Conservation (phyloP, 2,113 vertebrate genomes). For the Gadus macrocephalus region DNA sequence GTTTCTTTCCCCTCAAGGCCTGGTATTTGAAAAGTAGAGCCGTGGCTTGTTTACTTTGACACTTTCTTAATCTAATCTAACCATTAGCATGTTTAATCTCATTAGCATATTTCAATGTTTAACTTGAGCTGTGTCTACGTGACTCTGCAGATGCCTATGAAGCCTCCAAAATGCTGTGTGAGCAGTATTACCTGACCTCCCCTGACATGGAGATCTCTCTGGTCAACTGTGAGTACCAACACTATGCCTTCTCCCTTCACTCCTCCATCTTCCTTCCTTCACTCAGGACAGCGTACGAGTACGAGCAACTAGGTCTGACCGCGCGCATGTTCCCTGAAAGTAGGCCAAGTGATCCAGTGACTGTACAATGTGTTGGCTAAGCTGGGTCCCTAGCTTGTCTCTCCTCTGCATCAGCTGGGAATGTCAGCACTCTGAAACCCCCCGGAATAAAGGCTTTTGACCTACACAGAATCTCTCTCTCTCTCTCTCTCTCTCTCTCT, state of each 20-base stretch:
- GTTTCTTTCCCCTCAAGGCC: constrained; percentile 13
- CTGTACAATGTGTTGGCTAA: constrained; percentile 20
- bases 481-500: too few relatives aligned
- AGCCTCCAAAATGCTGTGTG: constrained; percentile 90
- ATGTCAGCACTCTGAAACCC: constrained; percentile 4
- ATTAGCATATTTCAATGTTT: background rate
- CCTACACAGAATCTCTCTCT: background rate
- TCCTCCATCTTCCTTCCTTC: background rate
- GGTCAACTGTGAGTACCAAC: constrained; percentile 82
- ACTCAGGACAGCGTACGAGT: too few relatives aligned
- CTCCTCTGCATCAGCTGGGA: constrained; percentile 20
- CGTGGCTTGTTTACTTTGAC: too few relatives aligned
- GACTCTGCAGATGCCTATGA: constrained; percentile 85
- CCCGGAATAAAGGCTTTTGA: background rate
- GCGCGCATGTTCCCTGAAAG: background rate
- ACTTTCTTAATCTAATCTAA: too few relatives aligned
- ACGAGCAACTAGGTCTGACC: too few relatives aligned
- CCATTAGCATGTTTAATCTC: too few relatives aligned
- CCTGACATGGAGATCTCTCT: constrained; percentile 87
- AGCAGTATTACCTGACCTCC: constrained; percentile 94
- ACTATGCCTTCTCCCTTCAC: background rate
- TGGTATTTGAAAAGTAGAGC: constrained; percentile 2
- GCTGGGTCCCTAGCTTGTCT: background rate
- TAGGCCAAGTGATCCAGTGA: background rate
- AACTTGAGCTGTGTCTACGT: background rate